Conservation (phyloP, 2,888 invertebrate genomes). For the Sepioteuthis lessoniana region DNA sequence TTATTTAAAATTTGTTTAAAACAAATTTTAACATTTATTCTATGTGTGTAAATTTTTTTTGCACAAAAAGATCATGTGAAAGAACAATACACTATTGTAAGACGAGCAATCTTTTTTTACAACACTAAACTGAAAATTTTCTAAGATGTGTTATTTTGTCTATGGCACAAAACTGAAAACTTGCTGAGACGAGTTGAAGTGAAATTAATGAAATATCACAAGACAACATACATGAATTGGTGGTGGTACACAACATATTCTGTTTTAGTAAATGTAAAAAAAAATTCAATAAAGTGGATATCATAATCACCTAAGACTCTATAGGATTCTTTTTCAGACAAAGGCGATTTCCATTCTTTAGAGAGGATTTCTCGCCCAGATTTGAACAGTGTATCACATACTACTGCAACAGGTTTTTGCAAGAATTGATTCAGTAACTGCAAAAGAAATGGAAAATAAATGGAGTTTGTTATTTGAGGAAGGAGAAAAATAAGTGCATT, state of each 20-base stretch:
- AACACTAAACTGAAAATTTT: too few relatives aligned
- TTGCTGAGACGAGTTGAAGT: too few relatives aligned
- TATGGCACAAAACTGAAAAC: too few relatives aligned
- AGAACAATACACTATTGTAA: too few relatives aligned
- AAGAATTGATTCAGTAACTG: not conserved
- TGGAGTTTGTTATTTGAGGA: not conserved
- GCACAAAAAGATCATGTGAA: too few relatives aligned
- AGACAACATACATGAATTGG: not conserved
- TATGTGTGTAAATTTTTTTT: too few relatives aligned
- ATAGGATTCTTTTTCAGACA: slow-evolving; percentile 25
- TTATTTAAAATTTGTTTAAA: too few relatives aligned
- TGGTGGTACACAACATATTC: not conserved
- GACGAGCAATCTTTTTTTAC: too few relatives aligned
- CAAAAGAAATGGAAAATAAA: not conserved
- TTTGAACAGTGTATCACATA: not conserved
- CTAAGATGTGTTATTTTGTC: too few relatives aligned
- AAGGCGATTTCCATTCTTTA: not conserved
- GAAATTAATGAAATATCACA: not conserved
- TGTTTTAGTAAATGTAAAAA: not conserved
- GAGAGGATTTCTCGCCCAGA: not conserved
- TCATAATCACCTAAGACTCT: not conserved
- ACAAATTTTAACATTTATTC: too few relatives aligned
- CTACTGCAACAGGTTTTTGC: not conserved
- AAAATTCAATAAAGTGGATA: not conserved
- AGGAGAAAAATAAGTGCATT: not conserved